Evolutionary conservation across 1,140 invertebrate genomes (phyloP).

Genomic region (Elysia chlorotica): DNA sequence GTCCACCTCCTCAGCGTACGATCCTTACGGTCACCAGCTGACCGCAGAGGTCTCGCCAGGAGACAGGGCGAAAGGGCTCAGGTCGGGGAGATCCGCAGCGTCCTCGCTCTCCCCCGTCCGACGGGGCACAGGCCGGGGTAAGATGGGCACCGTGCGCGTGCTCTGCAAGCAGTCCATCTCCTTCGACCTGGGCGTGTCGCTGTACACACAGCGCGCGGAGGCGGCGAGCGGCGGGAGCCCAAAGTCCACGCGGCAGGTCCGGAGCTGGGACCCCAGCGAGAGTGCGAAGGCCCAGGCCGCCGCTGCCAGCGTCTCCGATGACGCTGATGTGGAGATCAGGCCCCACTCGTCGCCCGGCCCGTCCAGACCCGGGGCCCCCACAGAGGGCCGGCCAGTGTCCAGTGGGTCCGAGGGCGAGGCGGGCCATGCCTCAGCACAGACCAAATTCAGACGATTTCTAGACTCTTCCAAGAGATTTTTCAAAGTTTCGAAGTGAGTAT

Average conservation of each 20-base stretch:
- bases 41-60: no score
- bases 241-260: background rate
- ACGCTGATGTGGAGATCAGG: no score
- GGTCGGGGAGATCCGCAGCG: slow-evolving; percentile 13
- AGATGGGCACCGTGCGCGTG: slow-evolving; percentile 52
- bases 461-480: slow-evolving; percentile 55
- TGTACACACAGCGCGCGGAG: slow-evolving; percentile 24
- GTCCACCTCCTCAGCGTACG: no score
- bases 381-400: slow-evolving; percentile 27
- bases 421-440: slow-evolving; percentile 35
- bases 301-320: slow-evolving; percentile 15
- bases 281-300: background rate
- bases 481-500: slow-evolving; percentile 59
- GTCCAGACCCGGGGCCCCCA: background rate
- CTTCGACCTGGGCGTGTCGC: slow-evolving; percentile 51
- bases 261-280: slow-evolving; percentile 20
- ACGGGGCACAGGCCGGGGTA: slow-evolving; percentile 33
- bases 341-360: no score
- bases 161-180: slow-evolving; percentile 56
- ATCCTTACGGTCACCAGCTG: no score
- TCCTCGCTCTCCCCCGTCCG: slow-evolving; percentile 26
- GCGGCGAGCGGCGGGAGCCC: background rate
- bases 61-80: background rate
- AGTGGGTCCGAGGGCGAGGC: slow-evolving; percentile 42
- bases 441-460: slow-evolving; percentile 45